These are phyloP conservation scores for Timandra comae DNA, from an alignment of 2,888 invertebrate genomes.

Conservation along the genomic window DNA sequence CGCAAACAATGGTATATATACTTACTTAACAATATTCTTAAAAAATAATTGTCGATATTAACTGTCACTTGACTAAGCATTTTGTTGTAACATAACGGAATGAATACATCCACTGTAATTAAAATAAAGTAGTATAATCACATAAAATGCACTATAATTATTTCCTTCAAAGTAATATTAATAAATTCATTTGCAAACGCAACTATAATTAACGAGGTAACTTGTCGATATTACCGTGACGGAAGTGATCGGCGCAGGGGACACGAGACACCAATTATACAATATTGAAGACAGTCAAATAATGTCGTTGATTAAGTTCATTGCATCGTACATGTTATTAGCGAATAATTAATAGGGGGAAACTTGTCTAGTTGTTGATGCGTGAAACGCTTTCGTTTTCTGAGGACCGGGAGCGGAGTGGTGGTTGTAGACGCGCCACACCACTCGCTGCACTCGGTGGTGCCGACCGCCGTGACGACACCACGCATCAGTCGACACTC, in stretches of 20 bases:
- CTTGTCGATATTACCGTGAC: conserved; percentile 26
- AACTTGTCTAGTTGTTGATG: conserved; percentile 55
- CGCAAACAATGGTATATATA: no score
- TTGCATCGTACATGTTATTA: conserved; percentile 47
- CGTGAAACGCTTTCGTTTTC: conserved; percentile 73
- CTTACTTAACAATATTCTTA: no score
- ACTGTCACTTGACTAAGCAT: no score
- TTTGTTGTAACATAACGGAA: no score
- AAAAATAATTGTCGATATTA: no score
- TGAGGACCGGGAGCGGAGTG: conserved; percentile 45
- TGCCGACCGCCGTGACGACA: conserved; percentile 29
- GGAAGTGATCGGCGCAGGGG: conserved; percentile 46
- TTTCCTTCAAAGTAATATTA: conserved; percentile 2
- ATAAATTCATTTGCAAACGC: conserved; percentile 12
- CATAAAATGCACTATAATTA: no score
- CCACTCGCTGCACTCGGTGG: conserved; percentile 17
- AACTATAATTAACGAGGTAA: conserved; percentile 13
- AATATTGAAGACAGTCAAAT: conserved; percentile 22
- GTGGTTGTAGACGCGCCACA: conserved; percentile 32
- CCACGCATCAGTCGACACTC: conserved; percentile 51
- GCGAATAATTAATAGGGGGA: conserved; percentile 61
- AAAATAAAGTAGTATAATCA: no score
- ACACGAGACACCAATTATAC: conserved; percentile 41
- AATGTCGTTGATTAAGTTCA: conserved; percentile 43
- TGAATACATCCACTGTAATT: no score